Evolutionary conservation across 2,888 invertebrate species (phyloP), one percentile per base, ranked within the genome.

Genomic region (Synanthedon andrenaeformis): DNA sequence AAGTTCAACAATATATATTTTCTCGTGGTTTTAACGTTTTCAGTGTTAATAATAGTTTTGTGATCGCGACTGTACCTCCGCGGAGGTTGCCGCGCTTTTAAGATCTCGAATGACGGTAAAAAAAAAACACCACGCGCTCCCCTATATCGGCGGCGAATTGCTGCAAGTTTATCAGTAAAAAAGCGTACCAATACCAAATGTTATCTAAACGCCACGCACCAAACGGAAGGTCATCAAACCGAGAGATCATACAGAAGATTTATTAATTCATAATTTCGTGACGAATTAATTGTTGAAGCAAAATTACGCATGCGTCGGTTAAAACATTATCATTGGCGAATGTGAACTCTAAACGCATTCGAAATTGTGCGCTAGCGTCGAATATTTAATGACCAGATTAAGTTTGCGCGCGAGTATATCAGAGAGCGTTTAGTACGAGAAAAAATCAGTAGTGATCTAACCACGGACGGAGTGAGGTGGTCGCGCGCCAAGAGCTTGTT

Each of bases 391-490:
- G 45, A 45, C 13, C n/a, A 45, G 14, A 17, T 49, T 49, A 49
- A 12, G 4, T 17, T 49, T 17, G 49, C 49, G 49, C 19, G 17
- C 14, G 23, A 69, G 70, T 78, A 71, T 74, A 72, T 72, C 67
- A 72, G 69, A 72, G 69, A 62, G 69, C 68, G 67, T 67, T 35
- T 67, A 68, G 63, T 66, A 70, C 63, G 69, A 66, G 60, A 62
- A 58, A 64, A 59, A 63, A 66, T 73, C 74, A 82, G 84, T 84
- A 61, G 72, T 67, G 69, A 62, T 64, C 69, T 63, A 62, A 62
- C 65, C 69, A 68, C 66, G 65, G 65, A 68, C 66, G 65, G 65
- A 63, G 62, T 62, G 63, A 60, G 67, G 64, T 66, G 75, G 76
- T 70, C 72, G 71, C 62, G 60, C 73, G 70, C 62, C 60, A 62